These are phyloP conservation scores for Dryobotodes eremita DNA, from an alignment of 2,888 invertebrate species.

Conservation along the genomic window DNA sequence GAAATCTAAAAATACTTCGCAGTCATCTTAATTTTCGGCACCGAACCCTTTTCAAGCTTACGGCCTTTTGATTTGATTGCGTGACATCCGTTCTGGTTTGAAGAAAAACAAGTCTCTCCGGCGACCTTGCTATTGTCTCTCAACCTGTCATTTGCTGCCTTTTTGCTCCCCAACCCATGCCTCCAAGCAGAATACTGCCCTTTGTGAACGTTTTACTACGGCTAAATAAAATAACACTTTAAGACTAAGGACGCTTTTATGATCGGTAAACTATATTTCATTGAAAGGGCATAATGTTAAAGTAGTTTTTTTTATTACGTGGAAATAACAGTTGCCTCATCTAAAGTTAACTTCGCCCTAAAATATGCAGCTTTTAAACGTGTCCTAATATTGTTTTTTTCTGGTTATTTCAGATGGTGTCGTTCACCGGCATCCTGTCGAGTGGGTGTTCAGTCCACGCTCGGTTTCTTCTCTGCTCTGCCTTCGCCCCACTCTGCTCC, in stretches of 20 bases:
- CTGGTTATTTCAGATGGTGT: slow-evolving; percentile 91
- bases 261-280: slow-evolving; percentile 34
- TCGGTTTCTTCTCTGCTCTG: slow-evolving; percentile 96
- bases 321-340: background rate
- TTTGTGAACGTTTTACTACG: slow-evolving; percentile 59
- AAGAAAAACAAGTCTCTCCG: slow-evolving; percentile 77
- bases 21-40: slow-evolving; percentile 42
- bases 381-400: slow-evolving; percentile 58
- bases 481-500: slow-evolving; percentile 97
- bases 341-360: background rate
- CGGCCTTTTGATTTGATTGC: slow-evolving; percentile 64
- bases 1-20: slow-evolving; percentile 17
- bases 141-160: slow-evolving; percentile 66
- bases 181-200: slow-evolving; percentile 61
- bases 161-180: slow-evolving; percentile 58
- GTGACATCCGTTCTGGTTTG: slow-evolving; percentile 76
- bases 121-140: slow-evolving; percentile 82
- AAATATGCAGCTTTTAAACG: background rate
- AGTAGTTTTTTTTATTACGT: slow-evolving; percentile 3
- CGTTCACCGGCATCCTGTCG: slow-evolving; percentile 93
- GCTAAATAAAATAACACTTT: slow-evolving; percentile 53
- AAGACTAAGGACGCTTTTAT: slow-evolving; percentile 28
- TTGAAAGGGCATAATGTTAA: slow-evolving; percentile 9
- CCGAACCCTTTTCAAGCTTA: slow-evolving; percentile 33
- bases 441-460: slow-evolving; percentile 95